Conservation (phyloP, 2,797 vertebrate genomes). For the Karalla daura region DNA sequence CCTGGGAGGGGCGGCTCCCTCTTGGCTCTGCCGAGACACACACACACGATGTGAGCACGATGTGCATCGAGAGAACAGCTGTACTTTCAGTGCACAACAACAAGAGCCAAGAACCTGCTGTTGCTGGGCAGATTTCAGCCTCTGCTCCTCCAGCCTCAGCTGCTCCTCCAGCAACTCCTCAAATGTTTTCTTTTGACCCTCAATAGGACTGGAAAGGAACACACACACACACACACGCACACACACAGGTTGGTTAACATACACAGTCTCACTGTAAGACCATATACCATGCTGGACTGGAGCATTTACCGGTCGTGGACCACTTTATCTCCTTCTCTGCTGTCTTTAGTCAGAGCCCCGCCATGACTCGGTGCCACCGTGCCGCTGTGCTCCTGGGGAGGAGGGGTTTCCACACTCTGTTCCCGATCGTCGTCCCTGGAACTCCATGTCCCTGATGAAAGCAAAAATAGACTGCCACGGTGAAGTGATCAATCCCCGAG, state of each 20-base stretch:
- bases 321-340: conserved; percentile 19
- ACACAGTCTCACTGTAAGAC: neutral
- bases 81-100: no score
- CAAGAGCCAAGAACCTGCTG: no score
- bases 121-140: conserved; percentile 70
- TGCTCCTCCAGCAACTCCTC: conserved; percentile 95
- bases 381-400: conserved; percentile 23
- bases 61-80: no score
- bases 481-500: neutral
- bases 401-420: neutral
- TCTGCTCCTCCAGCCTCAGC: conserved; percentile 89
- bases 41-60: neutral
- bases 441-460: conserved; percentile 30
- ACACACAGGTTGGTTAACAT: neutral
- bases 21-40: conserved; percentile 41
- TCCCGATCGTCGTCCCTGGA: conserved; percentile 39
- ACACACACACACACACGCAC: neutral
- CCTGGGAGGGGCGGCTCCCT: conserved; percentile 73
- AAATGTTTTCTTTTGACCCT: conserved; percentile 89
- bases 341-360: conserved; percentile 6
- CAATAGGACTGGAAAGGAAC: conserved; percentile 85
- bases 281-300: neutral
- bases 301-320: conserved; percentile 72
- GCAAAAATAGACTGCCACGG: neutral
- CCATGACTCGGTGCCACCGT: neutral